These are phyloP conservation scores for Oryzaephilus surinamensis DNA, from an alignment of 1,140 invertebrate species.

Conservation along the genomic window DNA sequence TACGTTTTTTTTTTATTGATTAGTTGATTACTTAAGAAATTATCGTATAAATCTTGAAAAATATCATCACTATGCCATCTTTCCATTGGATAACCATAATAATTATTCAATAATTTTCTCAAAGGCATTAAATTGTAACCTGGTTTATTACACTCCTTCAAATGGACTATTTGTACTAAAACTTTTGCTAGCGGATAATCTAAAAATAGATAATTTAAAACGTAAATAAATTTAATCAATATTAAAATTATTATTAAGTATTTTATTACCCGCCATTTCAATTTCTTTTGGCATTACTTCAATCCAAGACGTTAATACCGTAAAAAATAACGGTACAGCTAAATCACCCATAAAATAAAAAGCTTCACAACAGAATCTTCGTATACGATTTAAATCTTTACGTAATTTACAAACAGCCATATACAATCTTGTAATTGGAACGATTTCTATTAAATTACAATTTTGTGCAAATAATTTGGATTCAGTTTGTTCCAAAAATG, in stretches of 20 bases:
- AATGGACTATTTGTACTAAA: conserved; percentile 22
- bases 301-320: conserved; percentile 25
- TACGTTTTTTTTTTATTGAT: too few relatives aligned
- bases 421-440: conserved; percentile 18
- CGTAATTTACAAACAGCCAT: conserved; percentile 21
- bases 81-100: conserved; percentile 24
- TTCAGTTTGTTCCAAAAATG: conserved; percentile 13
- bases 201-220: conserved; percentile 9
- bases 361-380: conserved; percentile 26
- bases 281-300: conserved; percentile 22
- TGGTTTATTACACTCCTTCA: conserved; percentile 18
- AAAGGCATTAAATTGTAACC: conserved; percentile 22
- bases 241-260: conserved; percentile 1
- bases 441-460: conserved; percentile 2
- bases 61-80: conserved; percentile 20
- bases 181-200: conserved; percentile 21
- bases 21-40: conserved; percentile 20
- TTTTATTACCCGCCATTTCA: conserved; percentile 14
- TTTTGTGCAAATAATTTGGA: conserved; percentile 3
- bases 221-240: background rate
- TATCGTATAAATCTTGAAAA: conserved; percentile 22
- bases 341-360: conserved; percentile 25
- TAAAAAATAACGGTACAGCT: conserved; percentile 26
- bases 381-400: conserved; percentile 19
- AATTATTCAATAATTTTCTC: conserved; percentile 19